Evolutionary conservation across 2,113 vertebrate genomes (phyloP), one percentile per base, ranked within the genome.

Genomic region (Butastur rufipennis): DNA sequence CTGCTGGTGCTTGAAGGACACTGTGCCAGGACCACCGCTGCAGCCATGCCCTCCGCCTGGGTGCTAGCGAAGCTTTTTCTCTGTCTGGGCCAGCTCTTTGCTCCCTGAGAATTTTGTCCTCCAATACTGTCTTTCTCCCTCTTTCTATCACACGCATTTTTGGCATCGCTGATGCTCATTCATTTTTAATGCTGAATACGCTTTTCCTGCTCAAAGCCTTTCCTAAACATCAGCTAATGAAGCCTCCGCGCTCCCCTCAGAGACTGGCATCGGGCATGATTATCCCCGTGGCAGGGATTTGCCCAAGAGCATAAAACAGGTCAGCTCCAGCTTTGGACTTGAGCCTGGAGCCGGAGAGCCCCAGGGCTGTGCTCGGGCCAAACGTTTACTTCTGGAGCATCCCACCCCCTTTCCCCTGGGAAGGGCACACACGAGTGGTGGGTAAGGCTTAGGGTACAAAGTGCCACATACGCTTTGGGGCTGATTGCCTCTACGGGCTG

Each of bases 121-220:
- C 65, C 0, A 0, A 22, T 58, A 42, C 12, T 78, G 27, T 75
- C 81, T 87, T 78, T 75, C 73, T 81, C 16, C 32, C 65, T 38
- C 16, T 47, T 31, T 65, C n/a, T 29, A 36, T 75, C 74, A 71
- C 74, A 56, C 6, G 13, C 62, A 90, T 97, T 94, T 95, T 93
- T 96, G 61, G 53, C 65, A 88, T 90, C 85, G 47, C 79, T 95
- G 85, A 52, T 90, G 81, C 45, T 96, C 74, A 92, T 75, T 94
- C 85, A 93, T 95, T 95, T 90, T 88, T 93, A 90, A 95, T 2
- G 0, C 61, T 67, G 79, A 68, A 85, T 82, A 86, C 40, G 3
- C 79, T 95, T 95, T 80, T 79, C 74, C 81, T 77, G 48, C 85
- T 77, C 62, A 88, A 79, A 85, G 88, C 36, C 70, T 80, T 87